Evolutionary conservation across 2,797 vertebrate genomes (phyloP), one percentile per base, ranked within the genome.

Genomic region (Lacerta viridis): DNA sequence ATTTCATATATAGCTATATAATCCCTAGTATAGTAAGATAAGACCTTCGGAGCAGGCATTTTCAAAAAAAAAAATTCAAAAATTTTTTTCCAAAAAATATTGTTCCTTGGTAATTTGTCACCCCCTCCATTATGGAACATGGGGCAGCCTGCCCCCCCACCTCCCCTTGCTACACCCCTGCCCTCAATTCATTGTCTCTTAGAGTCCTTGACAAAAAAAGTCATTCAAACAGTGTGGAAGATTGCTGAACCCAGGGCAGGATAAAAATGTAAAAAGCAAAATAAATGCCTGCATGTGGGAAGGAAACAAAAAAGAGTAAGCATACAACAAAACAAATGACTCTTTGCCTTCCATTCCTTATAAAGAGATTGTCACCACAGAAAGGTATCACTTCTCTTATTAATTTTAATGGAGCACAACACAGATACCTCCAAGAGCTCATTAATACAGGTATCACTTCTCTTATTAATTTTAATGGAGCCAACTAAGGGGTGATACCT

Each of bases 261-360:
- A 68, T 68, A 17, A 43, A 69, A 43, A 46, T n/a, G 39, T 29
- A 81, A 43, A 43, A 76, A 76, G 25, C 59, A 39, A 27, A 68
- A 82, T 20, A 39, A 68, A 61, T 27, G 50, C 33, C 33, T 59
- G 50, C 46, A 74, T 23, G n/a, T 27, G 18, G 4, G 50, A 1
- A 46, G 3, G 2, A 75, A 88, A 78, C 75, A 25, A 69, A 13
- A 85, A 86, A 86, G 3, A 39, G 17, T 29, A 8, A 18, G 39
- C n/a, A 43, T 78, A 55, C 83, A 59, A 10, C 7, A 75, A 41
- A 78, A 83, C 36, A 85, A 77, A 90, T 86, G 27, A 20, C 20
- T 17, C 1, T 27, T 20, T 78, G 27, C 86, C 75, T 74, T 72
- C 41, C 33, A 39, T 88, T 41, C 33, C 15, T 61, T 33, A 46